Conservation (phyloP, 1,140 invertebrate genomes). For the Penaeus japonicus region DNA sequence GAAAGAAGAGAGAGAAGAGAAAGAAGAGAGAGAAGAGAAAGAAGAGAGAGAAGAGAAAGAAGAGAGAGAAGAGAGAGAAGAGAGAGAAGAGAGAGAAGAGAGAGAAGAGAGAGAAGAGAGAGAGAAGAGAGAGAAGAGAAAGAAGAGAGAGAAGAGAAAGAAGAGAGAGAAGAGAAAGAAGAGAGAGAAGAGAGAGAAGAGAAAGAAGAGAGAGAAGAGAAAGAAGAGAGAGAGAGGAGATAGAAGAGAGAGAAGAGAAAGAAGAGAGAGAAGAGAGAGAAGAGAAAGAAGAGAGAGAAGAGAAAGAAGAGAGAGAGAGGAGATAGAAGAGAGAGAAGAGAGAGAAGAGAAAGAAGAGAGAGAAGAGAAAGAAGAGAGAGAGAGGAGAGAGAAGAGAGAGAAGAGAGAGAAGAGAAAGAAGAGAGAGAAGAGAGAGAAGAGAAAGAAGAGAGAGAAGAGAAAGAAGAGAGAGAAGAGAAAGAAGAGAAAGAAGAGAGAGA, state of each 20-base stretch:
- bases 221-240: neutral
- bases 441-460: neutral
- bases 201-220: neutral
- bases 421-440: neutral
- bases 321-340: neutral
- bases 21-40: neutral
- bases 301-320: neutral
- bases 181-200: neutral
- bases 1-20: neutral
- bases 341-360: neutral
- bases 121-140: neutral
- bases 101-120: neutral
- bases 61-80: neutral
- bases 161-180: neutral
- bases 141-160: neutral
- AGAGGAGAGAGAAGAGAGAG: neutral
- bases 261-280: neutral
- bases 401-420: neutral
- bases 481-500: neutral
- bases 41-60: neutral
- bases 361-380: neutral
- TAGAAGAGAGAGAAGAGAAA: neutral
- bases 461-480: neutral
- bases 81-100: neutral
- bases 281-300: neutral